Conservation (phyloP, 1,140 invertebrate genomes). For the Drosophila nannoptera region DNA sequence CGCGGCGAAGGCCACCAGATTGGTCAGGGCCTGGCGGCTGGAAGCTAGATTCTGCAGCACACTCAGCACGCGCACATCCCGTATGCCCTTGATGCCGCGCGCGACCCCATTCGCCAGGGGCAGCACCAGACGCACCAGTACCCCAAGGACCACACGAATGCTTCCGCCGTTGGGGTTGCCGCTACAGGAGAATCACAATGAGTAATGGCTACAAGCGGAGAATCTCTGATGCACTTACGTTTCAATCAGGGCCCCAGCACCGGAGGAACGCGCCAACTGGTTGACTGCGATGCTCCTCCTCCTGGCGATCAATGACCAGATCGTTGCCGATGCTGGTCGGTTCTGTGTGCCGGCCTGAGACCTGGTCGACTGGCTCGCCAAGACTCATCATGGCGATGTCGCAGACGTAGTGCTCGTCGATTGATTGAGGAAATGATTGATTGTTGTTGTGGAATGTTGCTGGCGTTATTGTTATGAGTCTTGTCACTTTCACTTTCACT, state of each 20-base stretch:
- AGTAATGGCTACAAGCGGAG: not conserved
- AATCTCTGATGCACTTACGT: conserved; percentile 39
- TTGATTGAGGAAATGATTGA: conserved; percentile 34
- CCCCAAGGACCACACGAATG: conserved; percentile 74
- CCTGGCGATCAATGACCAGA: conserved; percentile 68
- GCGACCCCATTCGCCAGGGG: conserved; percentile 73
- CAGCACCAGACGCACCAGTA: conserved; percentile 69
- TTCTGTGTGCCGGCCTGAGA: conserved; percentile 3
- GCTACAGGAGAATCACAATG: conserved; percentile 1
- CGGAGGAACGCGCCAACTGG: conserved; percentile 63
- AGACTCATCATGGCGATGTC: conserved; percentile 72
- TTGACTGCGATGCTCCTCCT: conserved; percentile 69
- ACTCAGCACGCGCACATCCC: conserved; percentile 66
- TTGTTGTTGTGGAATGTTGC: not conserved
- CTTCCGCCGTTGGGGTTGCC: conserved; percentile 59
- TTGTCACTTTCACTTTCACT: conserved; percentile 18
- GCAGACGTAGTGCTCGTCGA: conserved; percentile 70
- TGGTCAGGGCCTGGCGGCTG: conserved; percentile 78
- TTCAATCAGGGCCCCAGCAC: conserved; percentile 46
- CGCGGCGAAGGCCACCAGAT: conserved; percentile 79
- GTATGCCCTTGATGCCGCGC: conserved; percentile 68
- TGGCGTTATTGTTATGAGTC: not conserved
- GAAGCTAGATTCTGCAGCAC: conserved; percentile 64
- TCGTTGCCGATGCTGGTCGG: conserved; percentile 37
- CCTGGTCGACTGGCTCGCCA: conserved; percentile 45